Percentiles rank a stretch among this genome's conserved stretches.
phyloP scores from a whole-genome alignment of 2,888 invertebrate species.

The Himalopsyche tibetana region DNA sequence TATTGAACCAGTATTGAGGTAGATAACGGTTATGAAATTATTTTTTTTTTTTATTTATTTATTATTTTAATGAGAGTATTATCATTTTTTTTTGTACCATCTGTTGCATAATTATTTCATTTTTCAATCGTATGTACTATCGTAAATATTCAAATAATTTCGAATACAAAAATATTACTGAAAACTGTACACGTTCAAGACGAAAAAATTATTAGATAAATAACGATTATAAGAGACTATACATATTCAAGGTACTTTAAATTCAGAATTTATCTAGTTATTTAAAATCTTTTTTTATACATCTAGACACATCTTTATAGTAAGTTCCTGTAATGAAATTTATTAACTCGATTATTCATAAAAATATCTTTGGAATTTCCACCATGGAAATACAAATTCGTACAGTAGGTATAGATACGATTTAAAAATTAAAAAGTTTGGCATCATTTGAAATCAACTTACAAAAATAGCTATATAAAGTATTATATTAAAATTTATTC shows the following conservation, averaged over 20 bases:
- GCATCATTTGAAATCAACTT: slow-evolving; percentile 58
- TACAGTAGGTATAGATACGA: slow-evolving; percentile 4
- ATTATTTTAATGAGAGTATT: slow-evolving; percentile 41
- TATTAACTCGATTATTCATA: slow-evolving; percentile 41
- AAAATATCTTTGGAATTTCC: slow-evolving; percentile 56
- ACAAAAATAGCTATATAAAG: slow-evolving; percentile 50
- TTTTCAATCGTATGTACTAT: slow-evolving; percentile 44
- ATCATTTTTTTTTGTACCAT: slow-evolving; percentile 58
- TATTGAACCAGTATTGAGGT: slow-evolving; percentile 49
- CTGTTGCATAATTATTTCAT: slow-evolving; percentile 41
- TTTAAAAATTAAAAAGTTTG: slow-evolving; percentile 52
- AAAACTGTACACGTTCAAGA: slow-evolving; percentile 47
- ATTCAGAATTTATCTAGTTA: slow-evolving; percentile 44
- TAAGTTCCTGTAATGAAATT: slow-evolving; percentile 42
- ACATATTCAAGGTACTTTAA: slow-evolving; percentile 45
- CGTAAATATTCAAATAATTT: slow-evolving; percentile 42
- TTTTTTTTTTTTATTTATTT: slow-evolving; percentile 19
- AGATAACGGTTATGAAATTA: slow-evolving; percentile 49
- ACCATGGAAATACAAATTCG: slow-evolving; percentile 1
- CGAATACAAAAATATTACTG: slow-evolving; percentile 52
- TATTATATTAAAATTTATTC: slow-evolving; percentile 36
- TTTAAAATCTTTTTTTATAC: slow-evolving; percentile 14
- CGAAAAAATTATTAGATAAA: slow-evolving; percentile 32
- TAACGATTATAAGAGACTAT: slow-evolving; percentile 35
- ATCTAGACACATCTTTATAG: slow-evolving; percentile 34